phyloP scores from a whole-genome alignment of 2,797 vertebrate genomes.

The Myoxocephalus aenaeus region DNA sequence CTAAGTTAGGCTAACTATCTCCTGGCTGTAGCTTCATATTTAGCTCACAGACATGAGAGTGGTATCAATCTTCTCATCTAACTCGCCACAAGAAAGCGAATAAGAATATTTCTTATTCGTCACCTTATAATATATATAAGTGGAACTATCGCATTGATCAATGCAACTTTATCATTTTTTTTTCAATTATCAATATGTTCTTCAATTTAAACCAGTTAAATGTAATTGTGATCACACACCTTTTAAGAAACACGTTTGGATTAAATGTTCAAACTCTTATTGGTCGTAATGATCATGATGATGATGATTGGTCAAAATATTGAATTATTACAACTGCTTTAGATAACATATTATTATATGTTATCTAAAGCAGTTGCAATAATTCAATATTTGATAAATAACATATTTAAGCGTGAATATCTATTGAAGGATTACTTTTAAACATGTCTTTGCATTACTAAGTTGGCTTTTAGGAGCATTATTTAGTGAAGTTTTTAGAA shows the following conservation, averaged over 20 bases:
- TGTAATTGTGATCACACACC: background rate
- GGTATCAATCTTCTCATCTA: background rate
- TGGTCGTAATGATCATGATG: background rate
- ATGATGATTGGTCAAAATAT: no score
- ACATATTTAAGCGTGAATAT: background rate
- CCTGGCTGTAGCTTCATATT: background rate
- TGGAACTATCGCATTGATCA: background rate
- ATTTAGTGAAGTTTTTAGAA: background rate
- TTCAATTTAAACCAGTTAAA: background rate
- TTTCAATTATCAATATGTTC: background rate
- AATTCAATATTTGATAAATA: background rate
- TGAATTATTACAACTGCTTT: no score
- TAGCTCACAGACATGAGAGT: background rate
- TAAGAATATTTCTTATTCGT: background rate
- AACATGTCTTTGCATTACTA: background rate
- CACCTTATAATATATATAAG: no score
- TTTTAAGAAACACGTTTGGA: background rate
- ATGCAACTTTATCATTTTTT: background rate
- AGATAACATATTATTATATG: no score
- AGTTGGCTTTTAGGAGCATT: background rate
- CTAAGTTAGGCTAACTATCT: conserved; percentile 24
- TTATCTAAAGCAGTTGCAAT: background rate
- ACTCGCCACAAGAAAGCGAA: background rate
- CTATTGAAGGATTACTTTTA: background rate
- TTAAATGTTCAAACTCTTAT: background rate